phyloP scores from a whole-genome alignment of 2,113 vertebrate species.

The Melanotaenia duboulayi region DNA sequence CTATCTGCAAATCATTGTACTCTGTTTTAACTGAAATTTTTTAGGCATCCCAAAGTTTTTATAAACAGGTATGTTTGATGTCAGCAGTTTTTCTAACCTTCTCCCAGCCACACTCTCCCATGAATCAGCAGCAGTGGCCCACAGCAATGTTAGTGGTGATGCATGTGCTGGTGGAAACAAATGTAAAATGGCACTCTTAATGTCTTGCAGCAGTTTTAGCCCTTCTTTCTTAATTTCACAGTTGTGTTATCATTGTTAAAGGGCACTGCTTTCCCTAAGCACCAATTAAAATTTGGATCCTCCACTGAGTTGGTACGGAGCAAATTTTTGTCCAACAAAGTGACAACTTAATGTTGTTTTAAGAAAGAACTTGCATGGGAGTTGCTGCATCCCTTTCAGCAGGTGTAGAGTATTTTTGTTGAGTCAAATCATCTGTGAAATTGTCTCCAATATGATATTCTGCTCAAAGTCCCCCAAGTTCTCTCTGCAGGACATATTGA shows the following conservation, averaged over 20 bases:
- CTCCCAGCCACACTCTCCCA: background rate
- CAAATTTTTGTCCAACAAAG: background rate
- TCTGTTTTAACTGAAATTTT: background rate
- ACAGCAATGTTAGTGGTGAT: slow-evolving; percentile 17
- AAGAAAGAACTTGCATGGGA: slow-evolving; percentile 5
- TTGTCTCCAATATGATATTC: slow-evolving; percentile 65
- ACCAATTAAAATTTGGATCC: background rate
- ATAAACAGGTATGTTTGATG: background rate
- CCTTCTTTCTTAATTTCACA: slow-evolving; percentile 39
- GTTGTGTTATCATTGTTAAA: slow-evolving; percentile 38
- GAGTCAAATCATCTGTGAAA: slow-evolving; percentile 69
- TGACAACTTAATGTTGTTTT: slow-evolving; percentile 4
- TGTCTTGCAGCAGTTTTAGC: slow-evolving; percentile 31
- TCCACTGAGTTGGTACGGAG: background rate
- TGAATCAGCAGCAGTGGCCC: slow-evolving; percentile 26
- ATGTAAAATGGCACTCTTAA: slow-evolving; percentile 21
- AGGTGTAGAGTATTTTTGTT: slow-evolving; percentile 43
- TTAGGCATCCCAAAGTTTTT: background rate
- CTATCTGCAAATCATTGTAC: background rate
- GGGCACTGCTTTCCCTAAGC: slow-evolving; percentile 41
- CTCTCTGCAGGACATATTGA: slow-evolving; percentile 43
- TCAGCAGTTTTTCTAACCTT: slow-evolving; percentile 7
- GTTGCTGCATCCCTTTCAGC: slow-evolving; percentile 21
- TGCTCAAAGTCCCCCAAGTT: slow-evolving; percentile 43
- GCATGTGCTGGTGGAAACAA: slow-evolving; percentile 9